phyloP scores from a whole-genome alignment of 2,888 invertebrate genomes.

The Esperia sulphurella region DNA sequence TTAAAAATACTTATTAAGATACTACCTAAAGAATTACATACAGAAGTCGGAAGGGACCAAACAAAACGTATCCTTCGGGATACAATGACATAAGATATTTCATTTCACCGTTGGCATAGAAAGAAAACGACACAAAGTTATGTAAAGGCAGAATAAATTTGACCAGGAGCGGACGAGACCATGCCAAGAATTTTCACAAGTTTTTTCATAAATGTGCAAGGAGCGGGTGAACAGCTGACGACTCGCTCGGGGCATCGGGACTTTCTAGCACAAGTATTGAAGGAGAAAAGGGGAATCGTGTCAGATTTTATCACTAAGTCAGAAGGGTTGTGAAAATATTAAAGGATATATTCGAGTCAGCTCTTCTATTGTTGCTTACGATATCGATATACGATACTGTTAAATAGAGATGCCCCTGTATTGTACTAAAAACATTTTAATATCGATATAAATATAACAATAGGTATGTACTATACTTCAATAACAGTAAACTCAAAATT shows the following conservation, averaged over 20 bases:
- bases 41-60: not conserved
- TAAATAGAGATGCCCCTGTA: too few species aligned
- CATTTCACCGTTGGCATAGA: constrained; percentile 6
- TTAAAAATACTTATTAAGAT: too few species aligned
- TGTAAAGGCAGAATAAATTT: constrained; percentile 15
- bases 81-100: constrained; percentile 2
- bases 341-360: too few species aligned
- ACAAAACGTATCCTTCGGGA: not conserved
- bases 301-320: constrained; percentile 51
- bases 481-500: too few species aligned
- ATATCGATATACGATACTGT: too few species aligned
- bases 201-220: constrained; percentile 76
- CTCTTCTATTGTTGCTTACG: too few species aligned
- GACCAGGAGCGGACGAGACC: constrained; percentile 43
- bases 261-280: constrained; percentile 72
- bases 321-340: too few species aligned
- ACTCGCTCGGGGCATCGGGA: constrained; percentile 58
- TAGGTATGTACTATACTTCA: too few species aligned
- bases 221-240: constrained; percentile 68
- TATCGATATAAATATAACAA: too few species aligned
- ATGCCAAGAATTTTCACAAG: constrained; percentile 62
- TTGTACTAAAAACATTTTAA: too few species aligned
- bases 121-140: constrained; percentile 15
- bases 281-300: constrained; percentile 62
- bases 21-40: not conserved